These are phyloP conservation scores for Lamproptera curius DNA, from an alignment of 2,888 invertebrate genomes.

Conservation along the genomic window DNA sequence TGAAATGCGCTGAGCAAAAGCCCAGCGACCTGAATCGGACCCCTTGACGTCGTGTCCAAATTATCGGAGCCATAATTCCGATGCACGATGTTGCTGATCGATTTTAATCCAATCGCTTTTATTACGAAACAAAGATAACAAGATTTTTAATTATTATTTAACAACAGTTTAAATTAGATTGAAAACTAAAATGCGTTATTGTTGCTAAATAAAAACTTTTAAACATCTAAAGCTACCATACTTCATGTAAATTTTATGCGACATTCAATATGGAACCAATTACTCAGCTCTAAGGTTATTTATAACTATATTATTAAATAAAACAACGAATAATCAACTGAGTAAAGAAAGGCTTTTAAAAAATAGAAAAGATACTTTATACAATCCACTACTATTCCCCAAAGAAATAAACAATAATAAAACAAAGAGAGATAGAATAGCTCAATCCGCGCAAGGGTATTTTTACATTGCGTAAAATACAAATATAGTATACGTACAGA, in stretches of 20 bases:
- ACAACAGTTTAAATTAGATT: neutral
- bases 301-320: too few relatives aligned
- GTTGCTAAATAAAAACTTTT: neutral
- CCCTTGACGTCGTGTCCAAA: constrained; percentile 22
- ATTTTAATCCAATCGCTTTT: neutral
- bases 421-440: too few relatives aligned
- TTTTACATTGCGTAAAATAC: too few relatives aligned
- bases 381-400: too few relatives aligned
- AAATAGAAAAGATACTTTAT: too few relatives aligned
- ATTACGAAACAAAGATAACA: neutral
- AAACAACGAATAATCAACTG: too few relatives aligned
- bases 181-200: neutral
- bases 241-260: neutral
- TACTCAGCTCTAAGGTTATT: neutral
- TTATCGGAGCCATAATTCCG: constrained; percentile 22
- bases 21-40: constrained; percentile 21
- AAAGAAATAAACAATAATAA: too few relatives aligned
- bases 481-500: too few relatives aligned
- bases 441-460: too few relatives aligned
- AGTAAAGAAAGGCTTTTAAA: too few relatives aligned
- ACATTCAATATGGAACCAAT: neutral
- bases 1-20: constrained; percentile 11
- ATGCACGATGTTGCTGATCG: neutral
- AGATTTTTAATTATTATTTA: neutral
- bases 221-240: neutral